Evolutionary conservation across 2,888 invertebrate species (phyloP), one percentile per base, ranked within the genome.

Genomic region (Eupithecia subfuscata): DNA sequence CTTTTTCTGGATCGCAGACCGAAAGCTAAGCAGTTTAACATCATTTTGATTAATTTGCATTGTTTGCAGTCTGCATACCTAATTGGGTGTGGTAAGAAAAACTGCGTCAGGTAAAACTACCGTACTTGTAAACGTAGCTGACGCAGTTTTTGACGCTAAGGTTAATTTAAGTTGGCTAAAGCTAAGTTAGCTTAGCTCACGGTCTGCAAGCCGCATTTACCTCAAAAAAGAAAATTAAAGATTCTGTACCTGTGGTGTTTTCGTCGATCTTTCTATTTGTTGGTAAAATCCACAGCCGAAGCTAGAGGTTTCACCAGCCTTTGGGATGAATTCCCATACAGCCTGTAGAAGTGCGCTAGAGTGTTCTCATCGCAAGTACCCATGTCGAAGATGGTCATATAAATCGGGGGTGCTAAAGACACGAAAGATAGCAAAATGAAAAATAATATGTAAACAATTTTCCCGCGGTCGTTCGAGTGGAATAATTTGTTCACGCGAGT

Each of bases 321-420:
- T 1, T 67, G n/a, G 3, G 65, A 37, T 4, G 12, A 0, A 37
- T 67, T 67, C 37, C 40, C 40, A n/a, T 40, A n/a, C 5, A 37
- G 6, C 37, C 37, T 22, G 77, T 86, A 84, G 75, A 92, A 92
- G 78, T 93, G 92, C 4, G 80, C 76, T 22, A 87, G 70, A 0
- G 92, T 88, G 6, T 89, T 89, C 71, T 92, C 93, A 0, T 70
- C 40, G 78, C 93, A 93, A n/a, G 71, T 72, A 0, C 84, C 83
- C 22, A 82, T 48, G 2, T 75, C 73, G 70, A 89, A 90, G 77
- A 89, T 86, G 22, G 91, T 89, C 16, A 90, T 89, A 77, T 90
- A 93, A 64, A 92, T 81, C 0, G 93, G 82, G 0, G 90, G 91
- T n/a, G 82, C 81, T 30, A 93, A 78, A 0, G 93, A 88, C 3